These are phyloP conservation scores for Zoanthus sociatus DNA, from an alignment of 92 coral and sea anemone genomes.

Conservation along the genomic window DNA sequence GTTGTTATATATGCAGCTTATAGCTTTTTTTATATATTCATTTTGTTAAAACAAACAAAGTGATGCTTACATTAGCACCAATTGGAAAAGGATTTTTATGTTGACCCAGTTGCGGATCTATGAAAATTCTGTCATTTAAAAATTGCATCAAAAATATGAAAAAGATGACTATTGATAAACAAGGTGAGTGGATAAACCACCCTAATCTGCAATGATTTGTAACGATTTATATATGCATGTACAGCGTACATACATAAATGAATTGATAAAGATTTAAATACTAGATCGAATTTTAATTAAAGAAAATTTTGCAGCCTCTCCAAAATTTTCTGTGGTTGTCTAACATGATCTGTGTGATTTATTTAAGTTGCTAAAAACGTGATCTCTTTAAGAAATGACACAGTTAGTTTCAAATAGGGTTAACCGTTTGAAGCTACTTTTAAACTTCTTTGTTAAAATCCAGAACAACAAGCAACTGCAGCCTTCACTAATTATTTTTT, in stretches of 20 bases:
- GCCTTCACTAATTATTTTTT: background rate
- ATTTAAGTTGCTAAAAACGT: background rate
- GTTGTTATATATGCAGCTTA: background rate
- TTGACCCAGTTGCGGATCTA: background rate
- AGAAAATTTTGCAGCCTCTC: no score
- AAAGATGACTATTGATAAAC: background rate
- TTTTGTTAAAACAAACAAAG: background rate
- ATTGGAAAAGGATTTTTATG: background rate
- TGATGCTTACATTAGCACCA: background rate
- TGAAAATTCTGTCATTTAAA: background rate
- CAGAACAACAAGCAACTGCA: background rate
- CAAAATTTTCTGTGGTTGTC: no score
- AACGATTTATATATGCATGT: no score
- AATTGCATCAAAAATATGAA: background rate
- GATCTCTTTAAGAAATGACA: constrained; percentile 10
- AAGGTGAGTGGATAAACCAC: background rate
- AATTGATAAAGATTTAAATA: background rate
- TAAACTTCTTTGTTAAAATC: background rate
- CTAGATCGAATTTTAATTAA: no score
- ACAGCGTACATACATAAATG: background rate
- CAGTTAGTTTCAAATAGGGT: background rate
- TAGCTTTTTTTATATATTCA: background rate
- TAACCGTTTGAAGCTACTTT: background rate
- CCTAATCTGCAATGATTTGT: background rate
- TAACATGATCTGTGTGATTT: background rate